Evolutionary conservation across 2,113 vertebrate species (phyloP).

Genomic region (Sinocyclocheilus maitianheensis): DNA sequence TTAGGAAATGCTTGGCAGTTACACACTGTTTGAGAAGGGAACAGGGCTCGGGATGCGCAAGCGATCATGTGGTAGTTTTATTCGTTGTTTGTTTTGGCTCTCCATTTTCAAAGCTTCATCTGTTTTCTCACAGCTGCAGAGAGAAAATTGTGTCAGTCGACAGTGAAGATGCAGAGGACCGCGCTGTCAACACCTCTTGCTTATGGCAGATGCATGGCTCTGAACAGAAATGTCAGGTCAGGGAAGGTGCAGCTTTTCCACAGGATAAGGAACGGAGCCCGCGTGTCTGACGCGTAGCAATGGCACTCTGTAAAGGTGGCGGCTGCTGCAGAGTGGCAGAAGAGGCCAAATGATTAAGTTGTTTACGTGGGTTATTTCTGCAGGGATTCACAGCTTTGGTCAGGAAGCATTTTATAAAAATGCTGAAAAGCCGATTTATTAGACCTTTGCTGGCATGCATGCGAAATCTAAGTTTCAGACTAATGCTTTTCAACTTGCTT

Average conservation of each 20-base stretch:
- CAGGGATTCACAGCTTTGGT: not conserved
- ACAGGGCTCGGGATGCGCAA: not conserved
- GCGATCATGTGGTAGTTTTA: not conserved
- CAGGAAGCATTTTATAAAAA: not conserved
- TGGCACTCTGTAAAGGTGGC: conserved; percentile 14
- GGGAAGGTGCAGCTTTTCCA: conserved; percentile 46
- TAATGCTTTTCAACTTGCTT: not conserved
- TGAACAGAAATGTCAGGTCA: conserved; percentile 30
- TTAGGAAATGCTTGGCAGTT: not conserved
- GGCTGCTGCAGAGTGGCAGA: not conserved
- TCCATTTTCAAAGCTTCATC: conserved; percentile 17
- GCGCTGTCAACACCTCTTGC: conserved; percentile 37
- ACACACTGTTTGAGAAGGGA: not conserved
- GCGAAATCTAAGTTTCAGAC: not conserved
- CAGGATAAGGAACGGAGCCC: conserved; percentile 4
- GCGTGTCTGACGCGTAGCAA: not conserved
- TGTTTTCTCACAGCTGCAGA: not conserved
- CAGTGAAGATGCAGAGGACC: conserved; percentile 15
- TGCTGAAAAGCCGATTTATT: not conserved
- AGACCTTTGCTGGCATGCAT: not conserved
- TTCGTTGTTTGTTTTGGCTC: not conserved
- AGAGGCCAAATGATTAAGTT: not conserved
- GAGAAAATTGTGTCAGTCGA: not conserved
- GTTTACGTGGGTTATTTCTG: not conserved
- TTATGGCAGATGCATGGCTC: conserved; percentile 5